Percentiles rank a stretch among this genome's conserved stretches.
Conservation (phyloP, 2,113 vertebrate genomes). For the Condylura cristata region DNA sequence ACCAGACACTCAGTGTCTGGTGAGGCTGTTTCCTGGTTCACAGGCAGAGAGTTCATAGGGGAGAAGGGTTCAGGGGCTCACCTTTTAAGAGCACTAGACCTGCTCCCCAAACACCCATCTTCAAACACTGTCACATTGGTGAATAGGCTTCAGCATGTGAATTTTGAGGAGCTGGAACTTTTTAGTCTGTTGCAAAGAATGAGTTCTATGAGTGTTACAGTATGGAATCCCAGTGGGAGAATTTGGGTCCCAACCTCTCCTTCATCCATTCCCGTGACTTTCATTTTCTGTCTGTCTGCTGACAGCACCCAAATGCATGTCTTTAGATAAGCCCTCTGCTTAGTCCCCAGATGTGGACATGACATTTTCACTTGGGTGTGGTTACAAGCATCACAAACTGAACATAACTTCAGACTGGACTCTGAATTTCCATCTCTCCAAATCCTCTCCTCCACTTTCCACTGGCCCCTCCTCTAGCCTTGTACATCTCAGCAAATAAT, state of each 20-base stretch:
- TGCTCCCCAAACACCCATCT: background rate
- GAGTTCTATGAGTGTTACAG: background rate
- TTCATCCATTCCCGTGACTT: background rate
- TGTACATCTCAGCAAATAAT: background rate
- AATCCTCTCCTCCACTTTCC: background rate
- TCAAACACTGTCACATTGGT: background rate
- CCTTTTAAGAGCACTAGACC: background rate
- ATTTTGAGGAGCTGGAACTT: background rate
- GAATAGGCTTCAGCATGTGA: no score
- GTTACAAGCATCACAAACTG: background rate
- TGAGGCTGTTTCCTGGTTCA: background rate
- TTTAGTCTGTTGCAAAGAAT: background rate
- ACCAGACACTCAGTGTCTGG: background rate
- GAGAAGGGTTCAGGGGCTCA: background rate
- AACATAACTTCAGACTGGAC: background rate
- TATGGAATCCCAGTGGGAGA: background rate
- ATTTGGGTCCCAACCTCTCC: no score
- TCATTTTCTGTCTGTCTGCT: background rate
- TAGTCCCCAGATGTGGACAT: no score
- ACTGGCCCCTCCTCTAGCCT: background rate
- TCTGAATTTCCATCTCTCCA: background rate
- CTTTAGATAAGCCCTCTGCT: background rate
- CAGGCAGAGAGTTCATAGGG: rapidly evolving
- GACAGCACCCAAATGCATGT: background rate
- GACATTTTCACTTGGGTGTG: background rate